phyloP scores from a whole-genome alignment of 2,113 vertebrate genomes.

The Oriolus oriolus region DNA sequence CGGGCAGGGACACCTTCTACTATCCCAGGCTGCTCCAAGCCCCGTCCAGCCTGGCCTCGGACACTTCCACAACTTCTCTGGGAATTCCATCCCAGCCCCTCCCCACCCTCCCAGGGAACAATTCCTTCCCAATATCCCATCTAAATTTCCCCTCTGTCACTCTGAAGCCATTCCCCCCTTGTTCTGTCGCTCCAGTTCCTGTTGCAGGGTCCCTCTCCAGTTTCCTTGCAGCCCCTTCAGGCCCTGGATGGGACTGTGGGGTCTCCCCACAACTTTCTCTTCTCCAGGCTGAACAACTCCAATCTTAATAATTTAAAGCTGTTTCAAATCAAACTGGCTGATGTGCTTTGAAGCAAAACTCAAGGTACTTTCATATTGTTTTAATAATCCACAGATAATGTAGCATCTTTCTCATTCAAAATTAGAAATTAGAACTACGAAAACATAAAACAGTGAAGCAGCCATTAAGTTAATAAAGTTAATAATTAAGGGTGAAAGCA shows the following conservation, averaged over 20 bases:
- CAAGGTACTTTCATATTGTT: background rate
- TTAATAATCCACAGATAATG: background rate
- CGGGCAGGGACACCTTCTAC: background rate
- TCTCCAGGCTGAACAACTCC: background rate
- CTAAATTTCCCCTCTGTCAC: background rate
- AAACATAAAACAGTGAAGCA: background rate
- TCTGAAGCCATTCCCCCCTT: background rate
- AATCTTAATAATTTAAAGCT: background rate
- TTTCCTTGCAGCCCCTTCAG: background rate
- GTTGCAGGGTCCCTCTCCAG: background rate
- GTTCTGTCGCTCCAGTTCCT: background rate
- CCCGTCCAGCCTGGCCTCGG: background rate
- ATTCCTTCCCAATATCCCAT: accelerated
- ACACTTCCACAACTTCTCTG: background rate
- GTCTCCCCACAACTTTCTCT: background rate
- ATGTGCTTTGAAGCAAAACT: background rate
- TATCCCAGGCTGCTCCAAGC: background rate
- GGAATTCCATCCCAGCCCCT: background rate
- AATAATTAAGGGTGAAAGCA: background rate
- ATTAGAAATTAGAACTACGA: background rate
- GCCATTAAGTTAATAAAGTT: background rate
- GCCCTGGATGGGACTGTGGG: background rate
- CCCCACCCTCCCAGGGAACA: background rate
- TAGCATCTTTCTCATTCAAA: background rate
- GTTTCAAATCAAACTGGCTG: background rate